Percentiles rank a stretch among this genome's conserved stretches.
Conservation (phyloP, 2,113 vertebrate genomes). For the Eulacestoma nigropectus region DNA sequence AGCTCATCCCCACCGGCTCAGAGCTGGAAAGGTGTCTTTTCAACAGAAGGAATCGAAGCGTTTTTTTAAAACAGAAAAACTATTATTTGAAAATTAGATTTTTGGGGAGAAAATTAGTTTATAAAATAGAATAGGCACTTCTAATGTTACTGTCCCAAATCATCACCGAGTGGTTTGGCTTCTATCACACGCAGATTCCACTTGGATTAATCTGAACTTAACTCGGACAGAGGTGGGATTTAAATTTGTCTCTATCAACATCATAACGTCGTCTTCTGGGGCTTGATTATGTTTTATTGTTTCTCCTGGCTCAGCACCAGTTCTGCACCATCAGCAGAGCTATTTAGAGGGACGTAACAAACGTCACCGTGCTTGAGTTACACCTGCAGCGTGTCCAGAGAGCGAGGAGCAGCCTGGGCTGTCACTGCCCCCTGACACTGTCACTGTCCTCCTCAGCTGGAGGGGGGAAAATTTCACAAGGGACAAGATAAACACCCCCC, state of each 20-base stretch:
- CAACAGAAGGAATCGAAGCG: background rate
- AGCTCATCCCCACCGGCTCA: background rate
- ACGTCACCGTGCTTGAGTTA: background rate
- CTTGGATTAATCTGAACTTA: background rate
- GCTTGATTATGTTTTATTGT: background rate
- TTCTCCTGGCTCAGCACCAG: constrained; percentile 38
- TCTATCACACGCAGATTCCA: background rate
- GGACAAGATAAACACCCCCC: background rate
- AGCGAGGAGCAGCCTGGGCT: background rate
- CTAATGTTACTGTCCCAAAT: background rate
- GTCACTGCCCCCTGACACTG: background rate
- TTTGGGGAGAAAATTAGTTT: background rate
- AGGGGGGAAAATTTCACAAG: background rate
- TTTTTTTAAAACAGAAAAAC: background rate
- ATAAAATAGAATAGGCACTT: background rate
- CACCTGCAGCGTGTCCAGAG: background rate
- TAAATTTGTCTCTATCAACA: background rate
- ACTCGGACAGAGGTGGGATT: background rate
- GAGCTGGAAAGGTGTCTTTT: background rate
- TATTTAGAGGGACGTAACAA: background rate
- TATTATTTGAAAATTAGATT: background rate
- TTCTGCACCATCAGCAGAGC: constrained; percentile 10
- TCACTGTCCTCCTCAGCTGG: background rate
- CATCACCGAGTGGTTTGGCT: background rate
- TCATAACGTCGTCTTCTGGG: background rate